Evolutionary conservation across 2,113 vertebrate genomes (phyloP).

Genomic region (Poeciliopsis turrubarensis): DNA sequence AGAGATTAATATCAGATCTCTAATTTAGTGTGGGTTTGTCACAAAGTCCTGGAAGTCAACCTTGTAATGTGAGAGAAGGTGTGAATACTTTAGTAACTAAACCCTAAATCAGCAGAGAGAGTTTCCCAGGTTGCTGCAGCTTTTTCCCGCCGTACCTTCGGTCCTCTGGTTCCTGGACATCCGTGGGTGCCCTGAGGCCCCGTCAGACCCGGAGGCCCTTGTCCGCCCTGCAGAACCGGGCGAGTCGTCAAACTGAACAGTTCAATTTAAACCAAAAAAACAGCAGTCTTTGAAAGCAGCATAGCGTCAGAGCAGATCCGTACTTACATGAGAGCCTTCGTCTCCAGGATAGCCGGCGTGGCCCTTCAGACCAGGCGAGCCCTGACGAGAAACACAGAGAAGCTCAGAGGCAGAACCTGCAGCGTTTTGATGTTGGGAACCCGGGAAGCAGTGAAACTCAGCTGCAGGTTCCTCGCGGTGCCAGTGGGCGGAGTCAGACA

Average conservation of each 20-base stretch:
- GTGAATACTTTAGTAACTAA: background rate
- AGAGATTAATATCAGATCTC: no score
- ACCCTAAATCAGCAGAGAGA: no score
- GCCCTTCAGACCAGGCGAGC: slow-evolving; percentile 71
- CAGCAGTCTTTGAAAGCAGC: no score
- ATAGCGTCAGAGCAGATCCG: no score
- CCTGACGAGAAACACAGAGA: slow-evolving; percentile 71
- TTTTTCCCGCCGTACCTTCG: slow-evolving; percentile 68
- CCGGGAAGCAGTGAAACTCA: background rate
- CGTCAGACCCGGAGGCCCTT: slow-evolving; percentile 74
- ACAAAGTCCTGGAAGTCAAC: background rate
- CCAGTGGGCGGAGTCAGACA: no score
- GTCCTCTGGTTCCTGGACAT: slow-evolving; percentile 78
- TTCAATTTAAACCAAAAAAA: background rate
- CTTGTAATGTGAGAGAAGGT: background rate
- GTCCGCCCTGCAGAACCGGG: slow-evolving; percentile 74
- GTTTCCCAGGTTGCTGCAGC: background rate
- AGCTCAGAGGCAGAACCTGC: background rate
- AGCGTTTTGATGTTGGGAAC: background rate
- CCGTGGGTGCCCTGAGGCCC: slow-evolving; percentile 79
- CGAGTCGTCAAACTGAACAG: background rate
- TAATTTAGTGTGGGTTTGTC: background rate
- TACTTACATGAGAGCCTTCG: slow-evolving; percentile 82
- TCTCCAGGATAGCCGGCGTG: slow-evolving; percentile 81
- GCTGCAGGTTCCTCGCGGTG: no score